Conservation (phyloP, 2,113 vertebrate genomes). For the Chiloscyllium plagiosum region DNA sequence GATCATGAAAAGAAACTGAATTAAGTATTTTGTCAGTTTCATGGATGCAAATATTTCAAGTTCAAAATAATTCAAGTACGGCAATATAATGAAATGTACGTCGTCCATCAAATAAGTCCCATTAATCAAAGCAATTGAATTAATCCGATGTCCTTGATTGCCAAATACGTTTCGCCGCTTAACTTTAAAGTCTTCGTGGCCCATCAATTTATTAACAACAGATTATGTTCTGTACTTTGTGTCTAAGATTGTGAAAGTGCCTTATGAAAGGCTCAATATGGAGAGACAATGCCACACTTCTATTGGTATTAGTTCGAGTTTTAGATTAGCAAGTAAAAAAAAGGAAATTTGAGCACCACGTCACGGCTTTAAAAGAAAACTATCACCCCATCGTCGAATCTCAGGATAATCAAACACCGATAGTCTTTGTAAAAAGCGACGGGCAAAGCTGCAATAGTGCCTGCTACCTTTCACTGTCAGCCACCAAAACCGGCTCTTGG, state of each 20-base stretch:
- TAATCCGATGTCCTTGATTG: neutral
- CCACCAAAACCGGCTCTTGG: neutral
- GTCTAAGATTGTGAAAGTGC: neutral
- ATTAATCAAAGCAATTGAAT: neutral
- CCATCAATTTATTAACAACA: neutral
- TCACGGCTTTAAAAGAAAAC: neutral
- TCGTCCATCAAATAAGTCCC: neutral
- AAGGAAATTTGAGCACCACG: neutral
- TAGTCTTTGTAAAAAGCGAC: neutral
- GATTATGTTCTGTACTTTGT: no score
- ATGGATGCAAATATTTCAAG: no score
- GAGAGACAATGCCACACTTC: neutral
- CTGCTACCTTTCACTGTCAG: neutral
- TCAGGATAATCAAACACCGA: neutral
- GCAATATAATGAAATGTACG: neutral
- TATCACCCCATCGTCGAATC: neutral
- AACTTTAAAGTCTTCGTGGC: neutral
- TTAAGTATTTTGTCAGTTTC: no score
- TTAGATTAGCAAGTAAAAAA: neutral
- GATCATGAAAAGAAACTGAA: no score
- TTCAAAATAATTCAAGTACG: no score
- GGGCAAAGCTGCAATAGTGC: neutral
- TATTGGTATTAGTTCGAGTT: neutral
- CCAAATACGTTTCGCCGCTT: neutral
- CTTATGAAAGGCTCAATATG: neutral